Evolutionary conservation across 1,140 invertebrate species (phyloP).

Genomic region (Aphidius ervi): DNA sequence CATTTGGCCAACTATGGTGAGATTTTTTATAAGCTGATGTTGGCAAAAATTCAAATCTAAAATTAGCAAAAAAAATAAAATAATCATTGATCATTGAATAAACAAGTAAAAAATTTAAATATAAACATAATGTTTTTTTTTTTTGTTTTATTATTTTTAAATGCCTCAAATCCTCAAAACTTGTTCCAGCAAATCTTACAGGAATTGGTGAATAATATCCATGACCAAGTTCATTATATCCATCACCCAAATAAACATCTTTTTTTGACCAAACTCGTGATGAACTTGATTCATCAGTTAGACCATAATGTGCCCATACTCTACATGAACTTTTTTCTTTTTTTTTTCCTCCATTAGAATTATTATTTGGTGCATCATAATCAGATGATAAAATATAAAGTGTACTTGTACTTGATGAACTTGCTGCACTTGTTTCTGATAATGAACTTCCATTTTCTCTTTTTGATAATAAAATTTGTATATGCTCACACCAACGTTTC

Average conservation of each 20-base stretch:
- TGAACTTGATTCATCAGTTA: constrained; percentile 26
- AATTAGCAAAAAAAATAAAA: too few relatives aligned
- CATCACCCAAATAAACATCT: constrained; percentile 35
- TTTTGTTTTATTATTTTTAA: background rate
- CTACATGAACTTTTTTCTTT: constrained; percentile 15
- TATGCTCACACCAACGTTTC: constrained; percentile 56
- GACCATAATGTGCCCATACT: constrained; percentile 32
- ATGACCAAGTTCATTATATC: constrained; percentile 32
- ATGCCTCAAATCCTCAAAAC: constrained; percentile 24
- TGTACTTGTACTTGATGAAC: constrained; percentile 49
- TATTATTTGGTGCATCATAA: constrained; percentile 19
- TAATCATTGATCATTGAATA: too few relatives aligned
- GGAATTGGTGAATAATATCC: constrained; percentile 36
- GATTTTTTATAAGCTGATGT: background rate
- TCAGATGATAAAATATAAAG: constrained; percentile 40
- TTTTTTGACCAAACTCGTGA: constrained; percentile 34
- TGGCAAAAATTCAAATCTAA: background rate
- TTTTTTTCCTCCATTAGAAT: constrained; percentile 8
- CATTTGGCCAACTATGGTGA: constrained; percentile 30
- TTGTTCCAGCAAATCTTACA: constrained; percentile 30
- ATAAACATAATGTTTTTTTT: too few relatives aligned
- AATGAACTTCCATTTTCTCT: constrained; percentile 46
- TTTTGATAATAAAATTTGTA: constrained; percentile 43
- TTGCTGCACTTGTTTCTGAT: constrained; percentile 55
- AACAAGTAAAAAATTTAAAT: too few relatives aligned